Percentiles rank a stretch among this genome's conserved stretches.
phyloP scores from a whole-genome alignment of 2,888 invertebrate species.

The Ochropacha duplaris region DNA sequence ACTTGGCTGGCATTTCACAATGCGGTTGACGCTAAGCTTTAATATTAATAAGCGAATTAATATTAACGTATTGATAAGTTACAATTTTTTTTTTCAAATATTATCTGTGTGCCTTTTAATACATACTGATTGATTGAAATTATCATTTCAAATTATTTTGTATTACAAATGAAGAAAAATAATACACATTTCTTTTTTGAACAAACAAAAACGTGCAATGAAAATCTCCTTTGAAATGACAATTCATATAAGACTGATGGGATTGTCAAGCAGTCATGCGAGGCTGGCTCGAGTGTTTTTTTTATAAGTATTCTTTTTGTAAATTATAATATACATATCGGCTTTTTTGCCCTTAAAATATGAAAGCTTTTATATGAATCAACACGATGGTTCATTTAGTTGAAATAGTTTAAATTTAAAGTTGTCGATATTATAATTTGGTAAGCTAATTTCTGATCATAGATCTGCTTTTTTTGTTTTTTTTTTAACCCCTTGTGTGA shows the following conservation, averaged over 20 bases:
- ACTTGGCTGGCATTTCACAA: no score
- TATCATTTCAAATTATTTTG: slow-evolving; percentile 29
- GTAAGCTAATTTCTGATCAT: not conserved
- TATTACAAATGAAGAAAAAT: not conserved
- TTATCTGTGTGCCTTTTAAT: slow-evolving; percentile 32
- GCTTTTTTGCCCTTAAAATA: not conserved
- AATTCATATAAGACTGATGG: slow-evolving; percentile 33
- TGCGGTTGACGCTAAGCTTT: slow-evolving; percentile 2
- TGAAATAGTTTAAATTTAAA: not conserved
- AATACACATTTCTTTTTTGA: slow-evolving; percentile 5
- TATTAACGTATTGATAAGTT: slow-evolving; percentile 17
- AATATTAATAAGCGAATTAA: not conserved
- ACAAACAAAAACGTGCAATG: not conserved
- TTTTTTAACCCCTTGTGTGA: not conserved
- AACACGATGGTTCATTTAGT: not conserved
- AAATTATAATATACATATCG: not conserved
- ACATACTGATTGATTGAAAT: slow-evolving; percentile 20
- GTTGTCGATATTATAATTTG: not conserved
- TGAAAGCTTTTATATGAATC: not conserved
- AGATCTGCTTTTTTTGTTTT: not conserved
- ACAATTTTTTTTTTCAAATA: slow-evolving; percentile 27
- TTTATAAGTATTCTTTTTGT: slow-evolving; percentile 14
- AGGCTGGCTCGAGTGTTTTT: slow-evolving; percentile 10
- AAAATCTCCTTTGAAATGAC: slow-evolving; percentile 26
- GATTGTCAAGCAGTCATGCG: slow-evolving; percentile 18